A percentile compares a stretch with the other conserved stretches of the same genome.
phyloP scores from a whole-genome alignment of 2,888 invertebrate species.

The Arrhopalites spinosus region DNA sequence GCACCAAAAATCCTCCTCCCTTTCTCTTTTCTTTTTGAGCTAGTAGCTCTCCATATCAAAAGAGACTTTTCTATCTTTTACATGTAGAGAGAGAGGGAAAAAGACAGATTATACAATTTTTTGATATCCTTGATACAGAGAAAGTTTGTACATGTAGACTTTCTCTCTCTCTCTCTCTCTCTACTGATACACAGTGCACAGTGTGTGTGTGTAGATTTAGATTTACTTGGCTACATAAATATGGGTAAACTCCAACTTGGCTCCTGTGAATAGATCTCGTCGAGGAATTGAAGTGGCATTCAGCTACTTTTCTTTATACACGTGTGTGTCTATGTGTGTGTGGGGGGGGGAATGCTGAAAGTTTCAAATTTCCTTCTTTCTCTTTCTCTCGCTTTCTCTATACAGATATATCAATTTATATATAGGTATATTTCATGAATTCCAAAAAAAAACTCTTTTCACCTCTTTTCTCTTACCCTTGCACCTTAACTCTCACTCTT shows the following conservation, averaged over 20 bases:
- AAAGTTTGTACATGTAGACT: not conserved
- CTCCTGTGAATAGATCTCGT: not conserved
- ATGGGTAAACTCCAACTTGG: conserved; percentile 1
- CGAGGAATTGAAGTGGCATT: not conserved
- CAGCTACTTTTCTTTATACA: conserved; percentile 1
- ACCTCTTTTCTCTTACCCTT: no score
- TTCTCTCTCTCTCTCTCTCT: not conserved
- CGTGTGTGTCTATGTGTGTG: not conserved
- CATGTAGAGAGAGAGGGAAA: not conserved
- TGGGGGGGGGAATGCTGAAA: no score
- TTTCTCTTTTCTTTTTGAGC: not conserved
- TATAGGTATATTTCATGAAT: no score
- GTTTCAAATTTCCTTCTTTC: no score
- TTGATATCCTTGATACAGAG: not conserved
- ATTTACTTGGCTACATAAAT: conserved; percentile 4
- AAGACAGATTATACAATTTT: not conserved
- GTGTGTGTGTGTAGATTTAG: not conserved
- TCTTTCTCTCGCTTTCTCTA: no score
- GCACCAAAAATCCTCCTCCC: not conserved
- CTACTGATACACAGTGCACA: not conserved
- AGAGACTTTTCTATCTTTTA: no score
- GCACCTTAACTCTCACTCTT: no score
- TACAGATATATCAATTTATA: no score
- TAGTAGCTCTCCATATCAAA: not conserved
- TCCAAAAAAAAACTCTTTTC: no score